Evolutionary conservation across 1,140 invertebrate species (phyloP).

Genomic region (Diabrotica virgifera): DNA sequence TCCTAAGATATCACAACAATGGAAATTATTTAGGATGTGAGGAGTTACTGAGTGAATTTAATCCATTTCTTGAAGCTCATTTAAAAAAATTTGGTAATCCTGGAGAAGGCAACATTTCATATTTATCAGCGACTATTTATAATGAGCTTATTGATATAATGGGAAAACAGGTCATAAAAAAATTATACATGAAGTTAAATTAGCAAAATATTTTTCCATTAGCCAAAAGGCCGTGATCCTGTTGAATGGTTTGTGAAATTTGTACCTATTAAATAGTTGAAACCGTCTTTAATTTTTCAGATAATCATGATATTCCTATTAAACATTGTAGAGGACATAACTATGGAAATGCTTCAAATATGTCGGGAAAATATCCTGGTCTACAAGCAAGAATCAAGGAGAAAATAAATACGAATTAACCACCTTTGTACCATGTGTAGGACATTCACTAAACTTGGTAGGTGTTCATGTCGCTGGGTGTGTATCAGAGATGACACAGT

Average conservation of each 20-base stretch:
- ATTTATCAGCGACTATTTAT: conserved; percentile 34
- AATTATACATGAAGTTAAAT: conserved; percentile 37
- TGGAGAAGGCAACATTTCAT: conserved; percentile 25
- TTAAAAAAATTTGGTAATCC: conserved; percentile 19
- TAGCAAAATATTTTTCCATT: conserved; percentile 45
- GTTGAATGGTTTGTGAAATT: conserved; percentile 36
- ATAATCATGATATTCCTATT: conserved; percentile 36
- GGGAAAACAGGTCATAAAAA: conserved; percentile 34
- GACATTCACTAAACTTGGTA: too few relatives aligned
- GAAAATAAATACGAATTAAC: conserved; percentile 27
- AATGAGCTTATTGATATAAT: conserved; percentile 37
- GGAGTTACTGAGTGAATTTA: conserved; percentile 20
- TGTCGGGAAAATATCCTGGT: too few relatives aligned
- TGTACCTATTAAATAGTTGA: conserved; percentile 23
- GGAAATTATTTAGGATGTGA: conserved; percentile 22
- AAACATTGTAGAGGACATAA: too few relatives aligned
- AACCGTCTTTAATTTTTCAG: conserved; percentile 36
- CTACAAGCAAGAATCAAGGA: conserved; percentile 36
- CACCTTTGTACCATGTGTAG: too few relatives aligned
- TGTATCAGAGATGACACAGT: conserved; percentile 22
- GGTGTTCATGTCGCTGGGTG: conserved; percentile 29
- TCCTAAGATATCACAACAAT: conserved; percentile 16
- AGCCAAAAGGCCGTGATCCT: conserved; percentile 38
- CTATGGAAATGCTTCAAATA: too few relatives aligned
- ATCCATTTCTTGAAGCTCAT: conserved; percentile 19